Percentiles rank a stretch among this genome's conserved stretches.
Evolutionary conservation across 2,113 vertebrate species (phyloP).

Genomic region (Emberiza fucata): DNA sequence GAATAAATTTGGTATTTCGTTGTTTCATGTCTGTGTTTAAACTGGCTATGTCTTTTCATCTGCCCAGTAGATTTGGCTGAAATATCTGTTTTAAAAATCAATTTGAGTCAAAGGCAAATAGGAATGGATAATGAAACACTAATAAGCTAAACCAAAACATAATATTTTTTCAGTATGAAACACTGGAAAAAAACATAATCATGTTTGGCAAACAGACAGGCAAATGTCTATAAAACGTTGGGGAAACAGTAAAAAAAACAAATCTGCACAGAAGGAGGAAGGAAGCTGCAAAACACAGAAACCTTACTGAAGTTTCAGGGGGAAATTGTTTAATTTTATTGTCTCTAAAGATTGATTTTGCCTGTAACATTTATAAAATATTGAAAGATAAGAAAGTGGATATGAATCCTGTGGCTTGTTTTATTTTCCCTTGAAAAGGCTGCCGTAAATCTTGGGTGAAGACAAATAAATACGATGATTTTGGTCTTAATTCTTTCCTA

Average conservation of each 20-base stretch:
- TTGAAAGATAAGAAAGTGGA: slow-evolving; percentile 64
- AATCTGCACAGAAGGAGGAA: neutral
- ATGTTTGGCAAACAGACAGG: neutral
- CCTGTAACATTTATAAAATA: slow-evolving; percentile 71
- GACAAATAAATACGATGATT: slow-evolving; percentile 66
- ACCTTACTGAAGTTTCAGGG: neutral
- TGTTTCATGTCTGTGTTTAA: neutral
- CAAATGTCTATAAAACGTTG: neutral
- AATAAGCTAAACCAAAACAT: slow-evolving; percentile 47
- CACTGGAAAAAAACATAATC: neutral
- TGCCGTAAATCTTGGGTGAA: slow-evolving; percentile 75
- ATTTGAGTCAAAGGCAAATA: slow-evolving; percentile 15
- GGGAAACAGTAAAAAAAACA: neutral
- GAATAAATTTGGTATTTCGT: neutral
- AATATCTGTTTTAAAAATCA: slow-evolving; percentile 25
- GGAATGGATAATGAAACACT: slow-evolving; percentile 1
- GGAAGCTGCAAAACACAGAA: slow-evolving; percentile 22
- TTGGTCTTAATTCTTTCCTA: slow-evolving; percentile 70
- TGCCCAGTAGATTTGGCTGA: neutral
- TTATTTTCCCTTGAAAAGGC: slow-evolving; percentile 69
- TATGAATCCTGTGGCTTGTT: slow-evolving; percentile 56
- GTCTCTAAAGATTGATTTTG: slow-evolving; percentile 57
- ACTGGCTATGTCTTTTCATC: slow-evolving; percentile 3
- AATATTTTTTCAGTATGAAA: slow-evolving; percentile 18
- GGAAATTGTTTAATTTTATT: slow-evolving; percentile 60